Conservation (phyloP, 2,113 vertebrate genomes). For the Numida meleagris region DNA sequence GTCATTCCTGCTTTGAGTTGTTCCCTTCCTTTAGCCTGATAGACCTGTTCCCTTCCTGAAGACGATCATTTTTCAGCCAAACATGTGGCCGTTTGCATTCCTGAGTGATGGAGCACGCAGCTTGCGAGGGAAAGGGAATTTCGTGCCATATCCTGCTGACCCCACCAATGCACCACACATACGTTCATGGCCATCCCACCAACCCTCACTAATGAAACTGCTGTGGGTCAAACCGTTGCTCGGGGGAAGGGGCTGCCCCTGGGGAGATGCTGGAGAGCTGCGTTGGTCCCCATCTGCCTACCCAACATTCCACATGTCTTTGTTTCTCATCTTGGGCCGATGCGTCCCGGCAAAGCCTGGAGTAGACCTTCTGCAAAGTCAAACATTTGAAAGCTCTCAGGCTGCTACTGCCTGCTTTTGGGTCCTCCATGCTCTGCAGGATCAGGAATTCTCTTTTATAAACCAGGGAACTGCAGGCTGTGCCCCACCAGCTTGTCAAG, state of each 20-base stretch:
- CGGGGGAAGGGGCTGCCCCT: not conserved
- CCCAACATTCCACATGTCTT: not conserved
- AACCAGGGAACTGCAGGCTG: not conserved
- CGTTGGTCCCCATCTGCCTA: not conserved
- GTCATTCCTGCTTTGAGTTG: not conserved
- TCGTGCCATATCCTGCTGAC: not conserved
- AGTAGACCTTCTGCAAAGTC: not conserved
- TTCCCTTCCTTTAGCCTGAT: not conserved
- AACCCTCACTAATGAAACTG: not conserved
- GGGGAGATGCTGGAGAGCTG: not conserved
- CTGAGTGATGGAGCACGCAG: not conserved
- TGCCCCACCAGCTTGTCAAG: not conserved
- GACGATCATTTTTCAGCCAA: constrained; percentile 18
- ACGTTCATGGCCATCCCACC: not conserved
- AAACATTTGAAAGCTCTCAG: not conserved
- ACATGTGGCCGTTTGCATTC: not conserved
- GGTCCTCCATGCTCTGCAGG: not conserved
- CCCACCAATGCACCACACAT: not conserved
- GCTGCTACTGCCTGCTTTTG: not conserved
- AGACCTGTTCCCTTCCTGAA: constrained; percentile 25
- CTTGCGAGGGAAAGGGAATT: not conserved
- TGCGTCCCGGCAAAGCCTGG: not conserved
- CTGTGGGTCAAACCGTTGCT: not conserved
- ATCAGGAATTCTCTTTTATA: not conserved
- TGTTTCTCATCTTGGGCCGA: not conserved